These are phyloP conservation scores for Ommatoiulus sabulosus DNA, from an alignment of 2,888 invertebrate genomes.

Conservation along the genomic window DNA sequence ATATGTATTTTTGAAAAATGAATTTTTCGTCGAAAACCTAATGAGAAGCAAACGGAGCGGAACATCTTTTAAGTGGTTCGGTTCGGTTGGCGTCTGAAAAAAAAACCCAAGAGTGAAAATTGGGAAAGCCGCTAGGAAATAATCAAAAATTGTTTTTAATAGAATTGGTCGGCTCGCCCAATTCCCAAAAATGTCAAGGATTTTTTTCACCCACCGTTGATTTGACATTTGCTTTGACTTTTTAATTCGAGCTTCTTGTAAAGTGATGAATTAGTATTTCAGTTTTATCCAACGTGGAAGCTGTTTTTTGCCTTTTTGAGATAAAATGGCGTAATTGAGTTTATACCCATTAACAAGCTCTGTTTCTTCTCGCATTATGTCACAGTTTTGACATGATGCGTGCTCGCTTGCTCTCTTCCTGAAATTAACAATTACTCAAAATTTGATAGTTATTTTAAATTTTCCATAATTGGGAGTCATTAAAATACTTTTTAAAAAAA, in stretches of 20 bases:
- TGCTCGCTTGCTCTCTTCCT: not conserved
- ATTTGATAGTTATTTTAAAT: constrained; percentile 1
- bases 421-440: constrained; percentile 3
- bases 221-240: not conserved
- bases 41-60: constrained; percentile 41
- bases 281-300: not conserved
- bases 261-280: not conserved
- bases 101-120: not conserved
- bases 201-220: not conserved
- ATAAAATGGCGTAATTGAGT: not conserved
- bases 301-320: not conserved
- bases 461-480: not conserved
- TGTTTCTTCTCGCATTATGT: not conserved
- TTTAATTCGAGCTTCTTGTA: not conserved
- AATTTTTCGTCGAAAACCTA: constrained; percentile 24
- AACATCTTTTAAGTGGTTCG: not conserved
- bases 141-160: not conserved
- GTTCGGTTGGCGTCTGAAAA: not conserved
- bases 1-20: not conserved
- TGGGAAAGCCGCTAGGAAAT: not conserved
- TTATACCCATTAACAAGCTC: not conserved
- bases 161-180: not conserved
- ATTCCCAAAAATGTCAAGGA: not conserved
- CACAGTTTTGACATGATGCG: not conserved
- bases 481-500: constrained; percentile 29